Base-by-base conservation (phyloP, 2,797 vertebrate genomes). In the Sebastes variabilis region DNA sequence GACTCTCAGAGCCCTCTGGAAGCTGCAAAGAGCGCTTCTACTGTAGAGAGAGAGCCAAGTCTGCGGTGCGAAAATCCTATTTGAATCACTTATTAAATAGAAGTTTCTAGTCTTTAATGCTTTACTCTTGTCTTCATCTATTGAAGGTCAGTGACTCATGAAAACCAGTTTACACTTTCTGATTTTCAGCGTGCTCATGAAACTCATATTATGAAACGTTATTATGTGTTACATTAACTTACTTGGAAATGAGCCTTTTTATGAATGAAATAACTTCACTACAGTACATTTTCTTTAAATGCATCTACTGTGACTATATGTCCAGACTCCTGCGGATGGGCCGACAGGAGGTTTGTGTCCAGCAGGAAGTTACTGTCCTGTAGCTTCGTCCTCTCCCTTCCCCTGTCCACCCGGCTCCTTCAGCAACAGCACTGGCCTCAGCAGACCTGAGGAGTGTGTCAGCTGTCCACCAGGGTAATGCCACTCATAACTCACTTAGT, bases 371-470 rank as follows among this genome's bases (percentile, higher is more conserved):
- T 96, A 92, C 89, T 96, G 96, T 77, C 96, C 97, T 6, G 70
- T 65, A 0, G 95, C 94, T 16, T 97, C 96, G 9, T 84, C 94
- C 9, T 89, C 92, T 29, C 96, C 97, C n/a, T 56, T 92, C 8
- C 94, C 94, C 14, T 98, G 97, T 70, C 97, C 97, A 27, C 72
- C 96, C 1, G 97, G 97, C 30, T 96, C 96, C 22, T 98, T 96
- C 89, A 97, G 97, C 89, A 97, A 96, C 70, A 81, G 77, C 86
- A 94, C 90, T 1, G 97, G 97, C 10, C 92, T 97, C 34, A 92
- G 87, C 58, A 88, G 75, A 38, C 77, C 82, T 9, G 87, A 85
- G 36, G 96, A 96, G 73, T 98, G 97, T 87, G 77, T 96, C 81
- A 89, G 77, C 70, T 98, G 97, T 88, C 96, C 96, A 1, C 95